phyloP scores from a whole-genome alignment of 2,888 invertebrate species.

The Cephalotes varians region DNA sequence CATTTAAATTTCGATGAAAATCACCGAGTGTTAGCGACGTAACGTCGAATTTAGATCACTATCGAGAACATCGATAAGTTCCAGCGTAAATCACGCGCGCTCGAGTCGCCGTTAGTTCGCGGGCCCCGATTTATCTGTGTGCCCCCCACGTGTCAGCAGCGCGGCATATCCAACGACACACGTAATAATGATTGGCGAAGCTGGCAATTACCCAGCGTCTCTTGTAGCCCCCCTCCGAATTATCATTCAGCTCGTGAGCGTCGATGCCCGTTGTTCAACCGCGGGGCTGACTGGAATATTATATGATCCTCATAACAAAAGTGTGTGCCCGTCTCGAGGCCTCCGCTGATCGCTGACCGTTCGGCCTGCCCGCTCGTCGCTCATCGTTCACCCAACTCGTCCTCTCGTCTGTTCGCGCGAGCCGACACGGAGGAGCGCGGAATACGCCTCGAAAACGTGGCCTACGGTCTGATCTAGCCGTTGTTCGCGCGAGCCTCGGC shows the following conservation, averaged over 20 bases:
- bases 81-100: conserved; percentile 64
- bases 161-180: conserved; percentile 65
- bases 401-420: conserved; percentile 18
- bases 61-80: conserved; percentile 1
- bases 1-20: neutral
- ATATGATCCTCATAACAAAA: conserved; percentile 83
- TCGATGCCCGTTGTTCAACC: conserved; percentile 84
- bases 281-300: conserved; percentile 84
- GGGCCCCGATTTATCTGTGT: conserved; percentile 11
- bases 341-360: conserved; percentile 63
- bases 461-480: conserved; percentile 65
- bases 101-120: conserved; percentile 55
- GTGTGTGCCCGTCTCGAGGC: conserved; percentile 72
- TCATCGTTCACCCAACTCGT: conserved; percentile 59
- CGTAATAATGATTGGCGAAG: conserved; percentile 82
- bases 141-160: conserved; percentile 56
- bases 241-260: conserved; percentile 82
- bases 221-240: conserved; percentile 67
- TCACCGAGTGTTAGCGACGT: neutral
- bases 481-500: conserved; percentile 38
- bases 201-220: conserved; percentile 85
- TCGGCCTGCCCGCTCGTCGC: conserved; percentile 56
- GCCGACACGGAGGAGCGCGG: conserved; percentile 37
- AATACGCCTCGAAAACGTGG: conserved; percentile 74
- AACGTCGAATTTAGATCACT: conserved; percentile 3